A percentile compares a stretch with the other conserved stretches of the same genome.
Evolutionary conservation across 2,888 invertebrate genomes (phyloP).

Genomic region (Teinopalpus imperialis): DNA sequence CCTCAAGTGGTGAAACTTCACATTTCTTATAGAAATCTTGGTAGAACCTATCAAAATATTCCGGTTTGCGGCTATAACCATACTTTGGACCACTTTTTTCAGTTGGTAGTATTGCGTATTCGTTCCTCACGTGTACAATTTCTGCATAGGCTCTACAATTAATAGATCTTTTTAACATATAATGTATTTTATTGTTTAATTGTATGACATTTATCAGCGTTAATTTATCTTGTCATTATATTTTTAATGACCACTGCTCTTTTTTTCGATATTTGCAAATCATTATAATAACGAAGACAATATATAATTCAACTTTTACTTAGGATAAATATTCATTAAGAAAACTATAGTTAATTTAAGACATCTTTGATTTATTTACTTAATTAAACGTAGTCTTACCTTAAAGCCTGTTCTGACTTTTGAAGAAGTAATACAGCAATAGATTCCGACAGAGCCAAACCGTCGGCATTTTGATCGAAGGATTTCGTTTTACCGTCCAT

Average conservation of each 20-base stretch:
- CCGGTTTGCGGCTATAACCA: conserved; percentile 79
- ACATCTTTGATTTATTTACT: neutral
- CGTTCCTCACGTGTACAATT: conserved; percentile 85
- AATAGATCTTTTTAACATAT: too few species aligned
- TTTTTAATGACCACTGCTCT: too few species aligned
- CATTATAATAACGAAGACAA: too few species aligned
- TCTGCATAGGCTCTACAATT: too few species aligned
- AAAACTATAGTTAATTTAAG: neutral
- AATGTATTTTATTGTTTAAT: too few species aligned
- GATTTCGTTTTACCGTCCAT: conserved; percentile 91
- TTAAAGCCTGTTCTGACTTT: conserved; percentile 82
- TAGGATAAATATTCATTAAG: conserved; percentile 60
- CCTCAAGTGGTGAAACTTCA: conserved; percentile 82
- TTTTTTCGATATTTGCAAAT: too few species aligned
- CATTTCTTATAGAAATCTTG: conserved; percentile 83
- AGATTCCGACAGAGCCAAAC: conserved; percentile 89
- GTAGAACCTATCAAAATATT: conserved; percentile 69
- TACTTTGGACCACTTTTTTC: conserved; percentile 80
- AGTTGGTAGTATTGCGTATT: conserved; percentile 65
- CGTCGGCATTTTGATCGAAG: conserved; percentile 90
- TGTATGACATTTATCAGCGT: too few species aligned
- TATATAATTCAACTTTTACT: too few species aligned
- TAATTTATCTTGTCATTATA: too few species aligned
- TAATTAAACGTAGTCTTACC: conserved; percentile 36
- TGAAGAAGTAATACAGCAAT: conserved; percentile 86